These are phyloP conservation scores for Meganola albula DNA, from an alignment of 2,888 invertebrate species.

Conservation along the genomic window DNA sequence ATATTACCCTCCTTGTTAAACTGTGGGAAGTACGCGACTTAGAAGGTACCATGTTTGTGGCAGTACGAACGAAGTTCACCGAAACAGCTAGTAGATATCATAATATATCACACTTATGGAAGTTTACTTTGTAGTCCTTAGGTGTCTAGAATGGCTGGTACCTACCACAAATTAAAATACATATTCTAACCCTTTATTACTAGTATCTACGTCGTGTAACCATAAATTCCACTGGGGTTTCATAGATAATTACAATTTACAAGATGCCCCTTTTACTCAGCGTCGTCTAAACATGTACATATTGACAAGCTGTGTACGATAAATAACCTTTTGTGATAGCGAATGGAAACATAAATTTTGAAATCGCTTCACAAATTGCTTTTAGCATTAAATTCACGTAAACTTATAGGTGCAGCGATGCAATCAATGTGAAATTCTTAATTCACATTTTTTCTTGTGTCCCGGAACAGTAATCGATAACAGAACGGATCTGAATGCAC, in stretches of 20 bases:
- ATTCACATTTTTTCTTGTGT: conserved; percentile 49
- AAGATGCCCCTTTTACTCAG: background rate
- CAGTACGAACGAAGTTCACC: no score
- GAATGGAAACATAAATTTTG: conserved; percentile 4
- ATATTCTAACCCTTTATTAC: no score
- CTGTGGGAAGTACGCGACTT: no score
- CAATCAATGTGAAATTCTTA: conserved; percentile 59
- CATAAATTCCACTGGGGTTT: background rate
- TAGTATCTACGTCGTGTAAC: background rate
- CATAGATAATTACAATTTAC: conserved; percentile 1
- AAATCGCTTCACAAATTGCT: conserved; percentile 26
- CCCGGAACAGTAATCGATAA: conserved; percentile 55
- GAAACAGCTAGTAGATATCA: no score
- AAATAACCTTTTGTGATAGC: conserved; percentile 4
- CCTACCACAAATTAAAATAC: no score
- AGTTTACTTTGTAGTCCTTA: no score
- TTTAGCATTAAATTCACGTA: conserved; percentile 26
- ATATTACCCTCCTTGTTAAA: no score
- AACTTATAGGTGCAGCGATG: conserved; percentile 49
- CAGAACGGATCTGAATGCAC: conserved; percentile 52
- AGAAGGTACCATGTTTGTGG: no score
- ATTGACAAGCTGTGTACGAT: conserved; percentile 15
- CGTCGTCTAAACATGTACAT: background rate
- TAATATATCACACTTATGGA: no score
- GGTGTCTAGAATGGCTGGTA: no score